A percentile compares a stretch with the other conserved stretches of the same genome.
Conservation (phyloP, 2,113 vertebrate genomes). For the Suricata suricatta region DNA sequence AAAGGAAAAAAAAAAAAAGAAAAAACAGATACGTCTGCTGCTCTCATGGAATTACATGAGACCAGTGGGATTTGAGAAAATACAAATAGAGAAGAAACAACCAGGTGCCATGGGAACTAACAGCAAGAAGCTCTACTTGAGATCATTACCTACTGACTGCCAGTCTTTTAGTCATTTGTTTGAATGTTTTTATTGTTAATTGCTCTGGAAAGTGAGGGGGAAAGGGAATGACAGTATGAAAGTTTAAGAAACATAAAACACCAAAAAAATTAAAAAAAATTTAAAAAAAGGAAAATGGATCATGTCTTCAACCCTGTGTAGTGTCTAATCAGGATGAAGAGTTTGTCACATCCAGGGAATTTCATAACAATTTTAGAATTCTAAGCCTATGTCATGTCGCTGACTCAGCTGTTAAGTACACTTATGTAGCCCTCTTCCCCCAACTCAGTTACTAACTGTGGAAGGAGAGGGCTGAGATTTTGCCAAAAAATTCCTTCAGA, state of each 20-base stretch:
- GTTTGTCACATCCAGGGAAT: not conserved
- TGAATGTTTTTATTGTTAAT: not conserved
- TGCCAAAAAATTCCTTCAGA: not conserved
- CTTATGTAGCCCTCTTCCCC: accelerated
- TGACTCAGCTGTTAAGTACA: not conserved
- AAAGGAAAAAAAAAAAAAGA: not conserved
- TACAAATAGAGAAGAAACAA: not conserved
- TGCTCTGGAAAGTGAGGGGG: not conserved
- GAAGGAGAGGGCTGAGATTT: not conserved
- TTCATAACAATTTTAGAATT: not conserved
- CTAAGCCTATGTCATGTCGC: not conserved
- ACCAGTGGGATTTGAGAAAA: not conserved
- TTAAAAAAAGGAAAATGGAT: not conserved
- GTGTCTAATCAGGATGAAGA: not conserved
- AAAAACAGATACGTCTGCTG: not conserved
- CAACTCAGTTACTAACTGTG: not conserved
- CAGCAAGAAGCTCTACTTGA: not conserved
- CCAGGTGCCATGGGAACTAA: not conserved
- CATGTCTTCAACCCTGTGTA: not conserved
- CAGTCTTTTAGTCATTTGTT: not conserved
- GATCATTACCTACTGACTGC: not conserved
- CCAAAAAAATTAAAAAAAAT: not conserved
- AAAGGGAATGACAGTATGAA: not conserved
- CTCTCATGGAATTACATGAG: not conserved
- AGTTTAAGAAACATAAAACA: not conserved